Evolutionary conservation across 2,888 invertebrate genomes (phyloP), one percentile per base, ranked within the genome.

Genomic region (Anoncus sp.): DNA sequence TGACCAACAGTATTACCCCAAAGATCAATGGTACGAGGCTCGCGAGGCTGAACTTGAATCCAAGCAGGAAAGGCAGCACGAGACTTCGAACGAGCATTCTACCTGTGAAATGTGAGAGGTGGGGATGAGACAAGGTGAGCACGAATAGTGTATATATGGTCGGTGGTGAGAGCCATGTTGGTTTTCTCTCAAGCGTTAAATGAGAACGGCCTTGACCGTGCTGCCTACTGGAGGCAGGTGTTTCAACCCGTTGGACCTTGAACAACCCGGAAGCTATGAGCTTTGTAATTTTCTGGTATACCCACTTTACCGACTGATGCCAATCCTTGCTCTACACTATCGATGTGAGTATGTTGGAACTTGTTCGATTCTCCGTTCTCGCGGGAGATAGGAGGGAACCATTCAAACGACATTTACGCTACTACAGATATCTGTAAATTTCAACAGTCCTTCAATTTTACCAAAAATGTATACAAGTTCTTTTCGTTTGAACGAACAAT

Each of bases 1-100:
- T 94, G 2, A 96, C 92, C 49, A 97, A 85, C 55, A 96, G 93
- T 43, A 97, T 90, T 9, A 94, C 87, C 1, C 96, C 96, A 78
- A 97, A 94, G 9, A 97, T 87, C 63, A 97, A 87, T 0, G 97
- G 97, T 16, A 97, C 91, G 75, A 97, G 88, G 0, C 96, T 95
- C 1, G 95, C 94, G 51, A 96, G 91, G 86, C 96, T 96, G 87
- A 97, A 96, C 91, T 97, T 97, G 82, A 97, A 93, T 7, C 96
- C 97, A 12, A 97, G 92, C 1, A 97, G 92, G 84, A 96, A 94
- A 24, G 97, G 97, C 18, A 97, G 92, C n/a, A 97, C 86, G 70
- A 96, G 93, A 80, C 95, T 95, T 82, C 95, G 93, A 65, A 96
- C 93, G 78, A 97, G 86, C 27, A 96, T 91, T 18, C 95, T 94